phyloP scores from a whole-genome alignment of 2,797 vertebrate genomes.

The Sebastiscus tertius region DNA sequence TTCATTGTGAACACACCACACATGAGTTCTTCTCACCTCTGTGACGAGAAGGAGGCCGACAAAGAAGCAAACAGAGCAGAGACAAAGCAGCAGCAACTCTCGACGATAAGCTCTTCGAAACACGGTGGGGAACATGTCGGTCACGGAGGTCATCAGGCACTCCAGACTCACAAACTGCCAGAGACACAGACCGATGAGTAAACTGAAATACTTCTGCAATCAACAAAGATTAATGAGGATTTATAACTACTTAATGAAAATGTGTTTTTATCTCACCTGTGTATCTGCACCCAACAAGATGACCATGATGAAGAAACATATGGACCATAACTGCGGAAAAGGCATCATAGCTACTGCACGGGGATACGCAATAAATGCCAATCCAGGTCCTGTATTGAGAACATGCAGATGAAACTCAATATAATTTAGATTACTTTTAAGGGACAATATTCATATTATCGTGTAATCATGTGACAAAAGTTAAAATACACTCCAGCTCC shows the following conservation, averaged over 20 bases:
- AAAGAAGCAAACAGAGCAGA: conserved; percentile 85
- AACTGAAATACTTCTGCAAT: background rate
- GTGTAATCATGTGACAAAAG: background rate
- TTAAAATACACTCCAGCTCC: background rate
- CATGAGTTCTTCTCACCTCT: conserved; percentile 81
- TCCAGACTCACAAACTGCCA: conserved; percentile 91
- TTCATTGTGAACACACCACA: background rate
- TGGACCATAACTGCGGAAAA: conserved; percentile 77
- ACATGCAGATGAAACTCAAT: background rate
- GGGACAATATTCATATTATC: background rate
- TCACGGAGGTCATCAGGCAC: conserved; percentile 90
- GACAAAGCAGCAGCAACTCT: conserved; percentile 86
- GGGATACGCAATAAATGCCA: conserved; percentile 81
- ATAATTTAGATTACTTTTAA: background rate
- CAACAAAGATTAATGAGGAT: background rate
- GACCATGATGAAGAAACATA: conserved; percentile 81
- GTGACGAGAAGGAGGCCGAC: conserved; percentile 89
- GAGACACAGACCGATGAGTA: background rate
- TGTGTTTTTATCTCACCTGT: conserved; percentile 57
- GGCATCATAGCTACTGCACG: conserved; percentile 81
- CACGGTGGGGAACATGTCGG: conserved; percentile 88
- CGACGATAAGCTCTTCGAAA: conserved; percentile 85
- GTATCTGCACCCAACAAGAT: conserved; percentile 79
- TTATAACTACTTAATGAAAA: background rate
- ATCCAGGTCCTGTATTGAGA: conserved; percentile 70